Base-by-base conservation (phyloP, 2,888 invertebrate species). In the Fabriciana adippe region DNA sequence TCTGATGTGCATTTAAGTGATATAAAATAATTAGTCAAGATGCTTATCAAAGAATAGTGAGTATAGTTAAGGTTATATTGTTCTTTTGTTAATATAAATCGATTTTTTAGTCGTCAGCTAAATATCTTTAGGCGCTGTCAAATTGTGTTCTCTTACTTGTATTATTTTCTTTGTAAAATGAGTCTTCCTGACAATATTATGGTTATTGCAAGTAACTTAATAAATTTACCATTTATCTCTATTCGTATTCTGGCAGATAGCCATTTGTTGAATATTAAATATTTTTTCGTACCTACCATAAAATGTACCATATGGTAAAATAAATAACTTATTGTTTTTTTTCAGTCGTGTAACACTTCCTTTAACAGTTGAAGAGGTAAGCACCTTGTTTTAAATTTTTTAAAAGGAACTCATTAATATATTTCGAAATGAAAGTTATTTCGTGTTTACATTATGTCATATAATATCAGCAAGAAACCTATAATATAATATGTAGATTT, bases 311-410 rank as follows among this genome's bases (percentile, higher is more conserved):
- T 72, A 65, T 70, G 69, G 67, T 54, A 65, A 64, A 61, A 41
- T 67, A 64, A 55, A 55, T 41, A 59, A 59, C 62, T 15, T 56
- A 51, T 59, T 55, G 64, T 71, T 74, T 84, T 90, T 87, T 95
- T 95, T 86, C 95, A 98, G 98, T 94, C 98, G 99, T 86, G 97
- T 99, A 84, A 96, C 97, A 89, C 95, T 99, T 91, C 98, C 98
- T 85, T 95, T 99, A 90, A 97, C 98, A 81, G 98, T 99, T 79
- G 98, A 99, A 93, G 98, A 99, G 97, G 98, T 98, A 94, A 94
- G 96, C 62, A 53, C 48, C n/a, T 26, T 21, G 53, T 54, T 45
- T 21, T 62, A 16, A 45, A 18, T 41, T 45, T 53, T 61, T n/a
- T 21, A 51, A 53, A 41, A 15, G 4, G 16, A 47, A 45, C 13